These are phyloP conservation scores for Eudyptes chrysolophus DNA, from an alignment of 2,113 vertebrate species.

Conservation along the genomic window DNA sequence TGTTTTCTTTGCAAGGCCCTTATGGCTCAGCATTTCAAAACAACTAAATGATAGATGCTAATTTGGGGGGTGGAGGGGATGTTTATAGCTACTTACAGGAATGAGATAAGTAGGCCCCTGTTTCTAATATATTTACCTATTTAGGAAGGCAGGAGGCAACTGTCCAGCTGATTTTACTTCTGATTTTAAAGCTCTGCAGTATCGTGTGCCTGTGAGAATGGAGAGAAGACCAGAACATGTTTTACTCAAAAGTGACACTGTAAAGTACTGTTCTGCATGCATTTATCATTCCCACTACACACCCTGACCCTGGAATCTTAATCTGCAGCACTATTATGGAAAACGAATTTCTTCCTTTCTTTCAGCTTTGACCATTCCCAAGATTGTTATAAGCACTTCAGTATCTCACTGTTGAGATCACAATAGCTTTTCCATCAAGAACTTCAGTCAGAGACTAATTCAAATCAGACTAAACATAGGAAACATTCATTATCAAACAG, in stretches of 20 bases:
- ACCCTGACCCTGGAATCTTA: not conserved
- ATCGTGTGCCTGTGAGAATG: not conserved
- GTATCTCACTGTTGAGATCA: not conserved
- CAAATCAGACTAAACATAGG: not conserved
- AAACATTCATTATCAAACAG: not conserved
- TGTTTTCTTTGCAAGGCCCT: not conserved
- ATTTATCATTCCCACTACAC: not conserved
- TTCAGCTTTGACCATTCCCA: not conserved
- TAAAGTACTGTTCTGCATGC: not conserved
- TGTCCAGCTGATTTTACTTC: constrained; percentile 1
- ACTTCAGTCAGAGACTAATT: not conserved
- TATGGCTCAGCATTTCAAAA: not conserved
- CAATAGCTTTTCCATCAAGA: not conserved
- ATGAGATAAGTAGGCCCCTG: not conserved
- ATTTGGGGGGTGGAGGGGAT: not conserved
- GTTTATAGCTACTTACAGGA: not conserved
- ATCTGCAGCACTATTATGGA: not conserved
- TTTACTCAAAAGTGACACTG: not conserved
- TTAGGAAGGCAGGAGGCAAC: not conserved
- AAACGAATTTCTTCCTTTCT: not conserved
- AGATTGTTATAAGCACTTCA: not conserved
- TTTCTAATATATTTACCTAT: constrained; percentile 8
- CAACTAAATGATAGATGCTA: not conserved
- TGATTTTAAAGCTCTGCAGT: constrained; percentile 2
- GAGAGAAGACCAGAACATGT: not conserved